These are phyloP conservation scores for Cryptocephalus moraei DNA, from an alignment of 2,888 invertebrate species.

Conservation along the genomic window DNA sequence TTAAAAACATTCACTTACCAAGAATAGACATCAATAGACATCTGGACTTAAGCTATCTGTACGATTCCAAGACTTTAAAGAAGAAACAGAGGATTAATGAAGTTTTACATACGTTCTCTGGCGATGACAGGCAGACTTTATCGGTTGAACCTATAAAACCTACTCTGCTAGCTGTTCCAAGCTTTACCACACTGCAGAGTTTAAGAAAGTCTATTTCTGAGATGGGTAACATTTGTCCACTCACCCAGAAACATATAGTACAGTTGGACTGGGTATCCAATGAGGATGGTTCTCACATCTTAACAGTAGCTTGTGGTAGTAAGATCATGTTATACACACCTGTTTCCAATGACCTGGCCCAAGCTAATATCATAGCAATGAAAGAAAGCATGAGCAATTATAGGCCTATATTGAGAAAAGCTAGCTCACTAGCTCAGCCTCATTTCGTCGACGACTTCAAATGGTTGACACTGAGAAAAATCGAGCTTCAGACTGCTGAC, in stretches of 20 bases:
- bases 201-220: constrained; percentile 80
- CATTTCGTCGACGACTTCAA: constrained; percentile 85
- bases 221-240: constrained; percentile 82
- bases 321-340: constrained; percentile 88
- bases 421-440: constrained; percentile 83
- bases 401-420: constrained; percentile 77
- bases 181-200: constrained; percentile 82
- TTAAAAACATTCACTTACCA: constrained; percentile 84
- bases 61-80: constrained; percentile 68
- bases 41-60: constrained; percentile 71
- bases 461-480: constrained; percentile 92
- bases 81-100: constrained; percentile 76
- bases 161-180: constrained; percentile 71
- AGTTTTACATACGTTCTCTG: constrained; percentile 69
- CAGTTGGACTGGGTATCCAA: constrained; percentile 99
- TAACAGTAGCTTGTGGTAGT: constrained; percentile 92
- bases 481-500: constrained; percentile 87
- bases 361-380: constrained; percentile 74
- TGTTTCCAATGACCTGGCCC: constrained; percentile 88
- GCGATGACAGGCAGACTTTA: constrained; percentile 48
- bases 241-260: constrained; percentile 86
- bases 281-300: constrained; percentile 95
- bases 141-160: constrained; percentile 34
- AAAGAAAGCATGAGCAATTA: constrained; percentile 70
- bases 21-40: constrained; percentile 72